Evolutionary conservation across 2,888 invertebrate species (phyloP).

Genomic region (Chymomyza procnemis): DNA sequence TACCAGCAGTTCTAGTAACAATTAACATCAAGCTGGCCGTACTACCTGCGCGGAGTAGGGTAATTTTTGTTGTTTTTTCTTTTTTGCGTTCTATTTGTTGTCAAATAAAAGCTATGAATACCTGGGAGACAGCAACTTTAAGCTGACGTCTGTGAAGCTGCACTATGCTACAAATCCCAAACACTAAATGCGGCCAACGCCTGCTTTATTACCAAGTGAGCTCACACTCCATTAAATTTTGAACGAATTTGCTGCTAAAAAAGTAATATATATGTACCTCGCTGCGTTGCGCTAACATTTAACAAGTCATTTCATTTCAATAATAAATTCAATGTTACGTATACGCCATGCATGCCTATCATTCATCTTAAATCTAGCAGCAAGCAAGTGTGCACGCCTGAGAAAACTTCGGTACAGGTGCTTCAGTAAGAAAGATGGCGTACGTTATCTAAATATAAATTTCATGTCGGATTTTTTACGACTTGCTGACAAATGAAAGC

Average conservation of each 20-base stretch:
- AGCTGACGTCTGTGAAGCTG: not conserved
- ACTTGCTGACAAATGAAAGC: conserved; percentile 76
- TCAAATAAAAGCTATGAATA: too few relatives aligned
- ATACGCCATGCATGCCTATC: not conserved
- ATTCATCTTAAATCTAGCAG: not conserved
- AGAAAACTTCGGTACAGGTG: not conserved
- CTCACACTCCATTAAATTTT: not conserved
- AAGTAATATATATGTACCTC: not conserved
- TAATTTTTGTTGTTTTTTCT: too few relatives aligned
- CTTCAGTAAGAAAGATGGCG: not conserved
- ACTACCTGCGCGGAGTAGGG: not conserved
- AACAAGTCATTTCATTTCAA: not conserved
- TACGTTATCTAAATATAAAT: not conserved
- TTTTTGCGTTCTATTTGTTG: too few relatives aligned
- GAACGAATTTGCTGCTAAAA: not conserved
- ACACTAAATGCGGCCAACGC: too few relatives aligned
- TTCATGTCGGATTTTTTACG: conserved; percentile 52
- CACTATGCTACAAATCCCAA: too few relatives aligned
- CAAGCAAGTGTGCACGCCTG: not conserved
- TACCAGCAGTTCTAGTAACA: not conserved
- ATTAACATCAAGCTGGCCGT: not conserved
- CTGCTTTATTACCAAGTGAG: too few relatives aligned
- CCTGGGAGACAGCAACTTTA: not conserved
- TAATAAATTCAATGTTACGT: not conserved
- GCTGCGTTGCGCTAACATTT: not conserved